Evolutionary conservation across 1,140 invertebrate species (phyloP).

Genomic region (Hyposmocoma kahamanoa): DNA sequence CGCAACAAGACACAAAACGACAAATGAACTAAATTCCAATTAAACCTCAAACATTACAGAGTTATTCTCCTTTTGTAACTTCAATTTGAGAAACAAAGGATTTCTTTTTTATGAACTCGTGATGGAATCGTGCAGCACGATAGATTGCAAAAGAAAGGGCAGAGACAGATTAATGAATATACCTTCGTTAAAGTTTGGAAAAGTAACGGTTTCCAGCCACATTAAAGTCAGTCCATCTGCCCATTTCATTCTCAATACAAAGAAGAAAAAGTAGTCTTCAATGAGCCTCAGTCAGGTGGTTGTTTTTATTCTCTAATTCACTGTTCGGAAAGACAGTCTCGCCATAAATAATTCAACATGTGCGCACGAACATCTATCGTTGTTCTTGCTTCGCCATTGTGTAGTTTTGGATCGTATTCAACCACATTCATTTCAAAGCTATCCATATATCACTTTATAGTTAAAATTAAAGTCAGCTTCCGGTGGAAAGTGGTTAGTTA

Average conservation of each 20-base stretch:
- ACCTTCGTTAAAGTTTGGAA: conserved; percentile 10
- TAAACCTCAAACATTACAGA: no score
- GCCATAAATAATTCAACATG: conserved; percentile 65
- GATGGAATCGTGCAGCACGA: conserved; percentile 3
- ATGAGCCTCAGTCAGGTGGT: conserved; percentile 28
- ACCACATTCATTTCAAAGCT: conserved; percentile 8
- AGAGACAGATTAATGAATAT: conserved; percentile 14
- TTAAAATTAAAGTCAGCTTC: conserved; percentile 10
- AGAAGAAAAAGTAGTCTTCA: conserved; percentile 26
- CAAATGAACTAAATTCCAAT: no score
- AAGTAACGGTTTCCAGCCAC: conserved; percentile 13
- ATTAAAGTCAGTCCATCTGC: conserved; percentile 13
- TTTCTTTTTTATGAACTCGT: not conserved
- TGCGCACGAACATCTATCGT: conserved; percentile 31
- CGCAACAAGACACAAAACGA: no score
- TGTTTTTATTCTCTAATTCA: conserved; percentile 60
- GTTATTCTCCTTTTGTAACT: not conserved
- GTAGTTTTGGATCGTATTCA: conserved; percentile 24
- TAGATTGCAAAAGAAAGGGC: conserved; percentile 3
- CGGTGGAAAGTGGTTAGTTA: conserved; percentile 2
- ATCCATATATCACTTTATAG: conserved; percentile 8
- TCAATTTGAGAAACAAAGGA: conserved; percentile 1
- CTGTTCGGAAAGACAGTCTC: conserved; percentile 37
- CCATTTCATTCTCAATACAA: conserved; percentile 16
- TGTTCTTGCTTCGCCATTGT: conserved; percentile 46